phyloP scores from a whole-genome alignment of 1,140 invertebrate species.

The Eriocheir sinensis region DNA sequence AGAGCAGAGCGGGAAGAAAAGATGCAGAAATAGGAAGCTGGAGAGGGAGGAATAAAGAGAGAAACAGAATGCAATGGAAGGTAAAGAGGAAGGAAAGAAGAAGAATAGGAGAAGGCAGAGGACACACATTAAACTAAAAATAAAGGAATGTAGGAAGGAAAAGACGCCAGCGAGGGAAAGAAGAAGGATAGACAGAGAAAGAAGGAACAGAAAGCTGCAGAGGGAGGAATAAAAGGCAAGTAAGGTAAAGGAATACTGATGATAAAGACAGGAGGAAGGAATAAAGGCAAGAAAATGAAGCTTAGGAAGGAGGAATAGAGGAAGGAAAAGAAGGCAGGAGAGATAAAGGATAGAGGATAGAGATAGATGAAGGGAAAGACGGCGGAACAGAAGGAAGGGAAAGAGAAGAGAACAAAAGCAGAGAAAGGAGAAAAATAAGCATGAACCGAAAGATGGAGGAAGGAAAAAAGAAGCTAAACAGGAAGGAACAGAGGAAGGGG shows the following conservation, averaged over 20 bases:
- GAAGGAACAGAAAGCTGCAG: not conserved
- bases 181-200: not conserved
- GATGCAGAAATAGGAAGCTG: not conserved
- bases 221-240: too few species aligned
- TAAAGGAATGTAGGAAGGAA: not conserved
- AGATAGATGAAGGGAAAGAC: conserved; percentile 2
- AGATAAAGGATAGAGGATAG: not conserved
- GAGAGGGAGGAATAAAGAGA: not conserved
- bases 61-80: not conserved
- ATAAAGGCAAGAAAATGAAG: not conserved
- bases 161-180: not conserved
- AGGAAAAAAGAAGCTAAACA: not conserved
- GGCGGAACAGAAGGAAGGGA: not conserved
- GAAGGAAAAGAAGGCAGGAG: not conserved
- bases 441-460: not conserved
- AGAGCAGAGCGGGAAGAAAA: not conserved
- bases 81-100: not conserved
- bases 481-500: not conserved
- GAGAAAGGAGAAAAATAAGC: not conserved
- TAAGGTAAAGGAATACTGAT: not conserved
- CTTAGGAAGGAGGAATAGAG: not conserved
- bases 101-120: not conserved
- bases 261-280: not conserved
- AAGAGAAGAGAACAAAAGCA: not conserved
- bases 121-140: not conserved